Conservation (phyloP, 2,888 invertebrate species). For the Lycia hirtaria region DNA sequence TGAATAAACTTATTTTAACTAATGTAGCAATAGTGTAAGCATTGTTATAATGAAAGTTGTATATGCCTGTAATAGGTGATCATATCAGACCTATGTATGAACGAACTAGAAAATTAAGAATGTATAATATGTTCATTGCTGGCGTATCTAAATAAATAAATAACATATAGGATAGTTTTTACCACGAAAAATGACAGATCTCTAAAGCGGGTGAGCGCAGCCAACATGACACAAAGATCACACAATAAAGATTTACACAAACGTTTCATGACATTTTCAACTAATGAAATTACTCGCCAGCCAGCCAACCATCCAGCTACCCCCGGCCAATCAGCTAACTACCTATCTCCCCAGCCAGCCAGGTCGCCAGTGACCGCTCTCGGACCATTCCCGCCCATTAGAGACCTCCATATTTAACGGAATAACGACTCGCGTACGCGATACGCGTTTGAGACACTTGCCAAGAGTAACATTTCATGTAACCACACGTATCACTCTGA, state of each 20-base stretch:
- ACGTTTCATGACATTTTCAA: conserved; percentile 1
- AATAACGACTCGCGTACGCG: conserved; percentile 6
- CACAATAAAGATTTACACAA: not conserved
- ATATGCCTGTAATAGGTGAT: too few species aligned
- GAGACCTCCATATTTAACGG: conserved; percentile 26
- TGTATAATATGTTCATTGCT: too few species aligned
- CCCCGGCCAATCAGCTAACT: not conserved
- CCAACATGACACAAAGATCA: not conserved
- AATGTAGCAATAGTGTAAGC: too few species aligned
- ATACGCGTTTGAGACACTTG: conserved; percentile 17
- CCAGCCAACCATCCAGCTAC: not conserved
- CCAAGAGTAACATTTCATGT: conserved; percentile 20
- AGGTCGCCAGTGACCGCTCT: conserved; percentile 1
- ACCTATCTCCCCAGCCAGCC: conserved; percentile 1
- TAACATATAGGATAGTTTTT: too few species aligned
- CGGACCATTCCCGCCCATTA: conserved; percentile 18
- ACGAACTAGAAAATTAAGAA: too few species aligned
- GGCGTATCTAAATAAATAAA: too few species aligned
- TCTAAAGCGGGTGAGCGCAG: too few species aligned
- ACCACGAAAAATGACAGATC: too few species aligned
- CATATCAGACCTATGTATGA: too few species aligned
- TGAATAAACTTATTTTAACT: too few species aligned
- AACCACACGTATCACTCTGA: too few species aligned
- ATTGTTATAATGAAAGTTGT: too few species aligned
- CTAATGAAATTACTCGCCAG: conserved; percentile 5